These are phyloP conservation scores for Metacarcinus magister DNA, from an alignment of 2,888 invertebrate species.

Conservation along the genomic window DNA sequence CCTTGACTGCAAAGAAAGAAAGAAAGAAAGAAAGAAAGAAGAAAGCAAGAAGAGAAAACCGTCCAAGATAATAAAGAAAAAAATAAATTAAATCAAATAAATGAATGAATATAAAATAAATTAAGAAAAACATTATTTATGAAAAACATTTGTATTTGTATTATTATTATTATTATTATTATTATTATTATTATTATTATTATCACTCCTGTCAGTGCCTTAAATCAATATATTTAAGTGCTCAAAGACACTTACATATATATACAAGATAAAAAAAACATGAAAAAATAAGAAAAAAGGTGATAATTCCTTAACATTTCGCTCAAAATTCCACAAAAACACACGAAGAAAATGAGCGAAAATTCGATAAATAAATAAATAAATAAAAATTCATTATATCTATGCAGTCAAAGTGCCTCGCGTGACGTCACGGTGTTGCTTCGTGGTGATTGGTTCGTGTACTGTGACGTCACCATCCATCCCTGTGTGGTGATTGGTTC, in stretches of 20 bases:
- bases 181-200: slow-evolving; percentile 1
- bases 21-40: neutral
- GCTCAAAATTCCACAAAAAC: no score
- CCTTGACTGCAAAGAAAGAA: neutral
- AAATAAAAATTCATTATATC: no score
- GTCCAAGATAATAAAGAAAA: neutral
- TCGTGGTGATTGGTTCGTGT: neutral
- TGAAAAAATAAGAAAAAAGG: neutral
- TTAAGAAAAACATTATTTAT: neutral
- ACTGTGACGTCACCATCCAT: neutral
- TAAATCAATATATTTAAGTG: neutral
- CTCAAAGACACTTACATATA: neutral
- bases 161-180: slow-evolving; percentile 37
- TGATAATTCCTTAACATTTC: no score
- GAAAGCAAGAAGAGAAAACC: neutral
- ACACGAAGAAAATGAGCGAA: neutral
- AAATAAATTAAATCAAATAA: neutral
- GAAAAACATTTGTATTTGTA: neutral
- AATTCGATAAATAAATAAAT: neutral
- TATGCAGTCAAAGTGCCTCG: neutral
- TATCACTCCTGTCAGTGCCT: neutral
- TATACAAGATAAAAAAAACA: neutral
- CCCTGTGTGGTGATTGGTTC: neutral
- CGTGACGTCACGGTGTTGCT: neutral
- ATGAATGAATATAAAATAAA: neutral